Evolutionary conservation across 1,140 invertebrate genomes (phyloP), one percentile per base, ranked within the genome.

Genomic region (Drosophila biarmipes): DNA sequence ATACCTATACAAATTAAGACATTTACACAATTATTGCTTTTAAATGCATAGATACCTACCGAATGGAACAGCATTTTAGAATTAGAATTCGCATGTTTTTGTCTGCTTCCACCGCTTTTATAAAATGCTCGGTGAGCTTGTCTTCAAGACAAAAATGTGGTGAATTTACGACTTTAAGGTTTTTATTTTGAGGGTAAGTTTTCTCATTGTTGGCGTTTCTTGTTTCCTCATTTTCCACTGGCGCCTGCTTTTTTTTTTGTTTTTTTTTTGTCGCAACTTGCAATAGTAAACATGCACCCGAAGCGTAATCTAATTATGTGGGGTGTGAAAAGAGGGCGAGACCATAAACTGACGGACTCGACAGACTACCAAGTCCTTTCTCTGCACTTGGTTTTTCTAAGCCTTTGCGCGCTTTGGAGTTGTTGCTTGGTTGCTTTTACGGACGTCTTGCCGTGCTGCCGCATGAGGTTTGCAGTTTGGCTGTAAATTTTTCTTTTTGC

Each of bases 221-320:
- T 76, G 72, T 66, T 55, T 48, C 38, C 37, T 53, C 58, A 46
- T 37, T 51, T 42, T 29, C 10, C 51, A 37, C 27, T 8, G 35
- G 48, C 35, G 27, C 34, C n/a, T 43, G 37, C 66, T n/a, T 55
- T 51, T 46, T 15, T 35, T 14, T 14, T 6, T 8, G 19, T 59
- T 40, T 58, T 58, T 59, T 40, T 58, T 58, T 59, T 51, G 46
- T 34, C 35, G 19, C 38, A 21, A 15, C 24, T 34, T 63, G 40
- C 51, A 29, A 77, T 59, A 64, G 69, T 69, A 78, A 80, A 80
- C 78, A 77, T 73, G 77, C 58, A 73, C 69, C 78, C 74, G 56
- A 78, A 80, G 74, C 74, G 69, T 74, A 80, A 78, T 80, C 69
- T 78, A 80, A 80, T 80, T 80, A 80, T 64, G 74, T 80, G 74